Evolutionary conservation across 53 echinoderm and acorn worm genomes (phyloP), one percentile per base, ranked within the genome.

Genomic region (Zoroaster sp.): DNA sequence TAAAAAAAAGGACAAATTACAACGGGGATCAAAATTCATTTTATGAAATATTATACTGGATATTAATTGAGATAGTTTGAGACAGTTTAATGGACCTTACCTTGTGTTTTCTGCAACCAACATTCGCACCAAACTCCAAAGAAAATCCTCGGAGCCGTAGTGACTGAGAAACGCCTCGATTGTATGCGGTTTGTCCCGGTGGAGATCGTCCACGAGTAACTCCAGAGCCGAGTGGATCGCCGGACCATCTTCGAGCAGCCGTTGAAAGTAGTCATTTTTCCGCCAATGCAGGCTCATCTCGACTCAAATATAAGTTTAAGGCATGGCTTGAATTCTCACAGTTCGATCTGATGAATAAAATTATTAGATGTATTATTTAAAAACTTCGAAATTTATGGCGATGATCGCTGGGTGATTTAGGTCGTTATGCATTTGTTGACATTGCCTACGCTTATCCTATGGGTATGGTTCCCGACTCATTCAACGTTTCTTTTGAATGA

Each of bases 201-300:
- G 97, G 63, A 97, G 87, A 76, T 97, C 97, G 88, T 97, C 97
- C 54, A 97, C 97, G 54, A 97, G 54, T 88, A 93, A 71, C 80
- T 97, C 97, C 66, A 97, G 87, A 11, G 97, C 97, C 21, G 87
- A 83, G 75, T 87, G 88, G 51, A 90, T 88, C 1, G 72, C 80
- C 35, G 88, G 87, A 39, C 80, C 82, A 7, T 95, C 92, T 49
- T 94, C 88, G 70, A 95, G 66, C 52, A 97, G 80, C 85, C 90
- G 88, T 87, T 91, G 89, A 74, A 97, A 97, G 80, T 97, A 97
- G 55, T 95, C 97, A 52, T 83, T 80, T 72, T 92, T 88, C 73
- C 93, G 89, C 97, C 97, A 97, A 72, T 97, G 91, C 38, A 96
- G 90, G 47, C 93, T 93, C 97, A 97, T 97, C 13, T 83, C 88